Conservation (phyloP, 2,888 invertebrate genomes). For the Calephelis perditalis region DNA sequence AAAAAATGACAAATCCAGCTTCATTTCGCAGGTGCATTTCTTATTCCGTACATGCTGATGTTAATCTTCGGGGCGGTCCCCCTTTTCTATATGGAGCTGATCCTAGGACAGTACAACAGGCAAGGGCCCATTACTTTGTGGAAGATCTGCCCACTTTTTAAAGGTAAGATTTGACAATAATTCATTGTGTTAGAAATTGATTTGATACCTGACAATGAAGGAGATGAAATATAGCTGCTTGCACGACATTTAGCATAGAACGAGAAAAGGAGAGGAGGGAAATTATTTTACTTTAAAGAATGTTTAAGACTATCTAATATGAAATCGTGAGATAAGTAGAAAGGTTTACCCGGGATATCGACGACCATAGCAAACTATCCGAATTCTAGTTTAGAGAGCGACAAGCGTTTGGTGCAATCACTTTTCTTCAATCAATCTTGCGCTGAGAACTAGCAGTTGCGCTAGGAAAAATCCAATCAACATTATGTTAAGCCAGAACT, state of each 20-base stretch:
- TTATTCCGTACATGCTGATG: constrained; percentile 87
- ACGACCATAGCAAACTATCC: no score
- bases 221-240: not conserved
- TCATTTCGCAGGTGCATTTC: constrained; percentile 80
- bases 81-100: constrained; percentile 88
- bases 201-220: not conserved
- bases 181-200: not conserved
- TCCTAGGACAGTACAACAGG: constrained; percentile 86
- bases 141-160: constrained; percentile 90
- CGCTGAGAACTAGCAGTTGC: no score
- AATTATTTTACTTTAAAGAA: no score
- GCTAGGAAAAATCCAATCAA: no score
- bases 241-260: not conserved
- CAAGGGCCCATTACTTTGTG: constrained; percentile 89
- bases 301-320: no score
- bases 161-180: constrained; percentile 73
- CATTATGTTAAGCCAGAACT: no score
- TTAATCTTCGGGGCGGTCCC: constrained; percentile 86
- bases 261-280: not conserved
- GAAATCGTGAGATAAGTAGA: no score
- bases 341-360: no score
- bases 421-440: no score
- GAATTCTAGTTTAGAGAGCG: no score
- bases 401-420: no score
- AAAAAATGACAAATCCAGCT: not conserved